Evolutionary conservation across 2,888 invertebrate genomes (phyloP).

Genomic region (Dione vanillae): DNA sequence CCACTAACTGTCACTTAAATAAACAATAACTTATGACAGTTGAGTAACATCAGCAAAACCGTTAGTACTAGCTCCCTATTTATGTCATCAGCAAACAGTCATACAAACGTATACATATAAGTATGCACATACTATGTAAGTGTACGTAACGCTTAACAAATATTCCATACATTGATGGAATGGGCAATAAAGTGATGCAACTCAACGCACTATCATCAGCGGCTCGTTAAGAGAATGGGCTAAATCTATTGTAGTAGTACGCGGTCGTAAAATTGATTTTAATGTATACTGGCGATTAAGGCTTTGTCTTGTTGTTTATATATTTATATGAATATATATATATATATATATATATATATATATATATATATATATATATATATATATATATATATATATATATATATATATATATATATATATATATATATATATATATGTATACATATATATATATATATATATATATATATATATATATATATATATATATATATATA

Average conservation of each 20-base stretch:
- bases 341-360: no score
- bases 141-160: slow-evolving; percentile 8
- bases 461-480: no score
- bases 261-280: neutral
- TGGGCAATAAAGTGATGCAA: slow-evolving; percentile 1
- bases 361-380: no score
- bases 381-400: no score
- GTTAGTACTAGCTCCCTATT: slow-evolving; percentile 8
- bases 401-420: no score
- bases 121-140: neutral
- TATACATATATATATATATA: no score
- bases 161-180: neutral
- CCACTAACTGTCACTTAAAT: no score
- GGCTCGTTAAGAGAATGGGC: neutral
- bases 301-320: neutral
- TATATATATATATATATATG: no score
- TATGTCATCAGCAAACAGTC: slow-evolving; percentile 10
- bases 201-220: no score
- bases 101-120: neutral
- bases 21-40: neutral
- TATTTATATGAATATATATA: no score
- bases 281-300: neutral
- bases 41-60: slow-evolving; percentile 2
- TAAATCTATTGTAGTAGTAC: slow-evolving; percentile 4
- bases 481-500: no score